Base-by-base conservation (phyloP, 1,140 invertebrate species). In the Euura saliciscinereae region DNA sequence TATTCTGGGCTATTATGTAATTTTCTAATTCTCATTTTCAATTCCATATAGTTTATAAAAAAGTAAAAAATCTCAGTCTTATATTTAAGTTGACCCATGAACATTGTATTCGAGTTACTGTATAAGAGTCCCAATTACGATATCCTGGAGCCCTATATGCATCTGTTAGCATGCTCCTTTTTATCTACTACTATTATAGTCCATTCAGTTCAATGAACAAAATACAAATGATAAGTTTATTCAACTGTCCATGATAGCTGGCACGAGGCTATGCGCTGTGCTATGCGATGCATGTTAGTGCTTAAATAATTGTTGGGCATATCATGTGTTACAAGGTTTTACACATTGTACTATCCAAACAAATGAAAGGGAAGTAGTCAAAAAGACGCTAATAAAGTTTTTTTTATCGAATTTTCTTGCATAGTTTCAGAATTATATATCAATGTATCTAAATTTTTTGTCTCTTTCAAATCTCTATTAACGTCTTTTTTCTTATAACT, bases 221-320 rank as follows among this genome's bases (percentile, higher is more conserved):
- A 59, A 43, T 74, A 71, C 11, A 65, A 4, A 13, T 71, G 73
- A 78, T 81, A 77, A 80, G 71, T 80, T 28, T 28, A 78, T 80
- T 78, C 72, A 71, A 74, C 70, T 43, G 67, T 43, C 6, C 71
- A 80, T 81, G 77, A 81, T 82, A 81, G 82, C 71, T 77, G 79
- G 82, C 80, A 83, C 80, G 82, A 80, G 69, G 76, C 80, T 80
- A 79, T 82, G 76, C 76, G 81, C 79, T 82, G 79, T 78, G 76
- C 75, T 82, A 77, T 82, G 79, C 79, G 78, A 69, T 84, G 83
- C 83, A 84, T 84, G 83, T 78, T 81, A 82, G 79, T 80, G 81
- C 81, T 83, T 79, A 71, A 81, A 64, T 75, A 77, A 73, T 71
- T 43, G 46, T 76, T 74, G 73, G 73, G 71, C 72, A 73, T 75